Evolutionary conservation across 2,113 vertebrate species (phyloP), one percentile per base, ranked within the genome.

Genomic region (Marmota flaviventris): DNA sequence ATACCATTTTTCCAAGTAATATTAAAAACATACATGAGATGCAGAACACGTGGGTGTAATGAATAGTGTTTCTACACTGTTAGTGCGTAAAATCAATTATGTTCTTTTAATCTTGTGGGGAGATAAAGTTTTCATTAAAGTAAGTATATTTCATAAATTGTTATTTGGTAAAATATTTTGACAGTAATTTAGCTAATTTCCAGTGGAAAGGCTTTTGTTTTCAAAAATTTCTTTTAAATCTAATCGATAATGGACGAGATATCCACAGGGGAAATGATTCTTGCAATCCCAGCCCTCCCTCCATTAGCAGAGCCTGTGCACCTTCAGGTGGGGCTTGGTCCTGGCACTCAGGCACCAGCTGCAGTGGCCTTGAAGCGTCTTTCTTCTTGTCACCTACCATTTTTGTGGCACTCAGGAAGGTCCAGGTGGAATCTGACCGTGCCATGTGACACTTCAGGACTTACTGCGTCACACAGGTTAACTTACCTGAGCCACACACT

Each of bases 131-230:
- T 37, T 87, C 84, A 56, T 45, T 63, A 29, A 20, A 45, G 20
- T 20, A 8, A 78, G 87, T 53, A 20, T 72, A 69, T 87, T 81
- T 88, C 17, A 39, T 87, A 51, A 95, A 42, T 92, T 97, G 8
- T 37, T 73, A 69, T 84, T 72, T 63, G 24, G 29, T 88, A 16
- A 29, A 87, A n/a, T 92, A 78, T 89, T 91, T 92, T 90, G 67
- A 27, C 72, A 85, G 61, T 82, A 84, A 76, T 73, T 79, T 76
- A 72, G 7, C 39, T 45, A 67, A 34, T 8, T 81, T 72, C 73
- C 34, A 81, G 0, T 69, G 6, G 72, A 87, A 61, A 69, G 25
- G 25, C 20, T 58, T 58, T 67, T n/a, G 2, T 45, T 63, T 48
- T 53, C 34, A 58, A 14, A 12, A 45, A 32, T 39, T 70, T 48